Base-by-base conservation (phyloP, 2,797 vertebrate genomes). In the Alectoris magna region DNA sequence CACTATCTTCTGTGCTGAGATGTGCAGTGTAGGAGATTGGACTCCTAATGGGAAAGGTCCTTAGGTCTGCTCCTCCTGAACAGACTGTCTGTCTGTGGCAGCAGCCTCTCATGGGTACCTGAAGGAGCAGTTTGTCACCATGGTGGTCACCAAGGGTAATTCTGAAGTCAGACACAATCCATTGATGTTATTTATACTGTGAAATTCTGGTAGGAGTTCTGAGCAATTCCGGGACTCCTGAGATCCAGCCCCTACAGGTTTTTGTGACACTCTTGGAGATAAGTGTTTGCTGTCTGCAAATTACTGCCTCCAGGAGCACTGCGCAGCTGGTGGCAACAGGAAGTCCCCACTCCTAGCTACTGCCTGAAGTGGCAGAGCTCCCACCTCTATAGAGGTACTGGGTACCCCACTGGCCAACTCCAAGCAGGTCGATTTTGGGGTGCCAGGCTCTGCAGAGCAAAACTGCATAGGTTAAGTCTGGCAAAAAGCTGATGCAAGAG, bases 391-490 rank as follows among this genome's bases (percentile, higher is more conserved):
- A 36, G 34, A 38, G 55, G 34, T 22, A 2, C 29, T 36, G 41
- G 34, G 18, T 24, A 8, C 5, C 16, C 16, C 41, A 36, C 12
- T 4, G 0, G 15, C n/a, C 7, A 0, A 4, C 13, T 31, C 51
- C 14, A 29, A 77, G 31, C 49, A n/a, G 21, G 41, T 49, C 55
- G 12, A 2, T 22, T 66, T 55, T 43, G 43, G 85, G 49, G 36
- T 11, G 6, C 21, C 26, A 6, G 56, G 21, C 8, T 74, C 56
- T 67, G 19, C 76, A 51, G n/a, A 72, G 51, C 26, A 84, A 63
- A 74, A 11, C 23, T 34, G 18, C 14, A 12, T 2, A 19, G n/a
- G 6, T 68, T 3, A 27, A 58, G 13, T 11, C 38, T 38, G 34
- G 34, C 36, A 87, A 76, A 75, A 53, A 51, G 3, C 38, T 59